Conservation (phyloP, 2,797 vertebrate genomes). For the Danio tinwini region DNA sequence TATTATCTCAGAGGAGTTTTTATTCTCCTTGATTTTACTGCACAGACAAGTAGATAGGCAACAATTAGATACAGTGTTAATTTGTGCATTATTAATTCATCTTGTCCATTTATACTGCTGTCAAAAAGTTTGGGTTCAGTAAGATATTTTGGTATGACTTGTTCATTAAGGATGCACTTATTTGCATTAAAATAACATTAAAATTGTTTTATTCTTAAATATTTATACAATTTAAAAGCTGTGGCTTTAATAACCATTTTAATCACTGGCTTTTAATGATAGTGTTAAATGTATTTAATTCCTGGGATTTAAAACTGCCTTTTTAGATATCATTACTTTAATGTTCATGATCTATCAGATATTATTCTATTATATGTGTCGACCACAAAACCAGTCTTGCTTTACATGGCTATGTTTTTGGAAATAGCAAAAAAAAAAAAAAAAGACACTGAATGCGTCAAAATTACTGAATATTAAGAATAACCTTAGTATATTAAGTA, state of each 20-base stretch:
- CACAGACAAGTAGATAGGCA: background rate
- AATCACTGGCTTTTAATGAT: too few relatives aligned
- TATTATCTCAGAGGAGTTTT: conserved; percentile 91
- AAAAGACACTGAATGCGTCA: too few relatives aligned
- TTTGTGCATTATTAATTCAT: background rate
- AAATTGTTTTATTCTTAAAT: background rate
- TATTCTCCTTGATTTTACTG: conserved; percentile 94
- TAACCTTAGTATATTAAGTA: too few relatives aligned
- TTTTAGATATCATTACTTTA: background rate
- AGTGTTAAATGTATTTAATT: too few relatives aligned
- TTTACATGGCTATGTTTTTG: too few relatives aligned
- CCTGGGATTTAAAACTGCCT: background rate
- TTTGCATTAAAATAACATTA: too few relatives aligned
- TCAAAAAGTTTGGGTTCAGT: too few relatives aligned
- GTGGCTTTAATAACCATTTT: too few relatives aligned
- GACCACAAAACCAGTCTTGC: too few relatives aligned
- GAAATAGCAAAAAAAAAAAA: too few relatives aligned
- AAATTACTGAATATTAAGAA: too few relatives aligned
- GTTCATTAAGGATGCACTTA: too few relatives aligned
- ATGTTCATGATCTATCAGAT: background rate
- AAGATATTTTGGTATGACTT: background rate
- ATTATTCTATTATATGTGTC: background rate
- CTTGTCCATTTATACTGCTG: background rate
- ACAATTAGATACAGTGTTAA: background rate
- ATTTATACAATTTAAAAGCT: background rate